A percentile compares a stretch with the other conserved stretches of the same genome.
Conservation (phyloP, 2,888 invertebrate genomes). For the Pristionchus arcanus region DNA sequence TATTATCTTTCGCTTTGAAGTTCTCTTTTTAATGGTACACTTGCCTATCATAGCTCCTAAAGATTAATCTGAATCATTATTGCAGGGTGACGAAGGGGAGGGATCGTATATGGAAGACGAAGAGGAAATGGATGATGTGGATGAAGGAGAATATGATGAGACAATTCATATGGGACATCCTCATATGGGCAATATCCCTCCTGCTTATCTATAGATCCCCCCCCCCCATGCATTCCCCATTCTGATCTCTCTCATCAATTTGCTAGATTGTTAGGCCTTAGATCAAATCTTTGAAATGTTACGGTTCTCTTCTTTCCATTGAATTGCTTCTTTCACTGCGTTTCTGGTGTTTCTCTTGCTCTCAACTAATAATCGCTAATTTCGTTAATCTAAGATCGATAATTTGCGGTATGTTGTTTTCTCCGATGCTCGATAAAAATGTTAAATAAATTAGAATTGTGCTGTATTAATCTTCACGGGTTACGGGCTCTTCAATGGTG, state of each 20-base stretch:
- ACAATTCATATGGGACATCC: background rate
- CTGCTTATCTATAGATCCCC: slow-evolving; percentile 22
- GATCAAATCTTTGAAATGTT: slow-evolving; percentile 6
- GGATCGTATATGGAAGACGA: slow-evolving; percentile 39
- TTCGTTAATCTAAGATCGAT: background rate
- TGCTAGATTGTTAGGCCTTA: background rate
- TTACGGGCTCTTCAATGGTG: slow-evolving; percentile 15
- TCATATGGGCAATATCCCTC: background rate
- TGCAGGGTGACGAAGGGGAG: background rate
- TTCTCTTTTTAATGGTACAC: background rate
- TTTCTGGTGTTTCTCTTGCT: background rate
- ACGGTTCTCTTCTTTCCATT: background rate
- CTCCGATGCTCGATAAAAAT: background rate
- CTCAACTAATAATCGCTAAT: background rate
- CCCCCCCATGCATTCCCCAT: background rate
- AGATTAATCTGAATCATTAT: background rate
- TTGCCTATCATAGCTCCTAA: too few relatives aligned
- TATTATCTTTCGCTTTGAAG: too few relatives aligned
- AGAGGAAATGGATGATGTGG: slow-evolving; percentile 52
- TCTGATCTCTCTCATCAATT: background rate
- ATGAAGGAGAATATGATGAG: slow-evolving; percentile 46
- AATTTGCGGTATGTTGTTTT: background rate
- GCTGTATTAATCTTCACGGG: background rate
- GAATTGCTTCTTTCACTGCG: background rate
- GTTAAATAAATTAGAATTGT: background rate